Conservation (phyloP, 2,113 vertebrate species). For the Daubentonia madagascariensis region DNA sequence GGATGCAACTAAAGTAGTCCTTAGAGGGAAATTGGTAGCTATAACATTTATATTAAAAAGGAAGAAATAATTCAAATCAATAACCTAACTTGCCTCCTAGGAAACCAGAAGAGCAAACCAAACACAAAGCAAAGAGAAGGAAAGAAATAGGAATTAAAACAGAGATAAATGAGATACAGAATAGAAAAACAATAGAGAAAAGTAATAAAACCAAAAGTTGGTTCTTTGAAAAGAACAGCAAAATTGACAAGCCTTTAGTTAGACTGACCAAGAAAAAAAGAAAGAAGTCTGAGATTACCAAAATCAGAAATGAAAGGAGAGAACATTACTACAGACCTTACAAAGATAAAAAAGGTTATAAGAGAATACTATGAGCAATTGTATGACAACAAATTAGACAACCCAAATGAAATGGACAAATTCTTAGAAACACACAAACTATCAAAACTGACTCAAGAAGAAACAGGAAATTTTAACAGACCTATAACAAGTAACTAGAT, state of each 20-base stretch:
- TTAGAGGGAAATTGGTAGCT: background rate
- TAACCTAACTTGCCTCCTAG: background rate
- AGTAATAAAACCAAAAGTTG: background rate
- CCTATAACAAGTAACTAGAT: background rate
- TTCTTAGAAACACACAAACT: conserved; percentile 14
- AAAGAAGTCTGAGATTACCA: background rate
- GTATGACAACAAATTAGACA: background rate
- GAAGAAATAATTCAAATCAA: background rate
- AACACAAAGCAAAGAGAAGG: background rate
- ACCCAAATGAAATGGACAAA: background rate
- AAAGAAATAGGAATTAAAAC: conserved; percentile 14
- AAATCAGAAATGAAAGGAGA: background rate
- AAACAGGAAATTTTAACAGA: background rate
- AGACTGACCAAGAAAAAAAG: background rate
- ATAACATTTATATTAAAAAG: background rate
- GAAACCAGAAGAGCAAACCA: background rate
- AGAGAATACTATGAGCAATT: background rate
- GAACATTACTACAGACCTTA: background rate
- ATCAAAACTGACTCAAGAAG: conserved; percentile 6
- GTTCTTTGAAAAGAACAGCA: conserved; percentile 3
- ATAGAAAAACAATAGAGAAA: conserved; percentile 13
- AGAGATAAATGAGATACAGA: background rate
- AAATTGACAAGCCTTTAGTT: background rate
- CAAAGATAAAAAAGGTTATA: background rate
- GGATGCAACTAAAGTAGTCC: background rate